Percentiles rank a stretch among this genome's conserved stretches.
Conservation (phyloP, 2,797 vertebrate genomes). For the Discoglossus pictus region DNA sequence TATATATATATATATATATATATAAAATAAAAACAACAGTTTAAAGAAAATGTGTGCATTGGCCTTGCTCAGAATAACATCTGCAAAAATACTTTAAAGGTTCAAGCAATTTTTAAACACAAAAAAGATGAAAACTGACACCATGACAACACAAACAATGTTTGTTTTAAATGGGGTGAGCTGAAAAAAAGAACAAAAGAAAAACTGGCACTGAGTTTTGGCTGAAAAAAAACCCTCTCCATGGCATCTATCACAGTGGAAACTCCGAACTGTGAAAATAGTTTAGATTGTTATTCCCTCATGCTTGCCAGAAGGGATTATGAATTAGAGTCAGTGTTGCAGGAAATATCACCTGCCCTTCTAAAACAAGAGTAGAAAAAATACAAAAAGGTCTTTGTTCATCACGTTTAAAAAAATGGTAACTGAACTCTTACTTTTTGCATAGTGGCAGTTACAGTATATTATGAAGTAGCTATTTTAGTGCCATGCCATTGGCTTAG, state of each 20-base stretch:
- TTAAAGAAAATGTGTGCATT: too few relatives aligned
- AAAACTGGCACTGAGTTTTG: constrained; percentile 49
- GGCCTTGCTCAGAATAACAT: too few relatives aligned
- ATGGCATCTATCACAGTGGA: constrained; percentile 45
- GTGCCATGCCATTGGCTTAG: background rate
- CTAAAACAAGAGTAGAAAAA: constrained; percentile 58
- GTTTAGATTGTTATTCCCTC: constrained; percentile 56
- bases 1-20: too few relatives aligned
- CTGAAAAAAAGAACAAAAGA: constrained; percentile 51
- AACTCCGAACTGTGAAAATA: constrained; percentile 51
- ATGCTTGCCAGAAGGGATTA: constrained; percentile 57
- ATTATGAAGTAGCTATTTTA: constrained; percentile 12
- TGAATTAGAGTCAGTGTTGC: constrained; percentile 52
- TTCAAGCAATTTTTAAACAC: constrained; percentile 38
- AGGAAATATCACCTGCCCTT: constrained; percentile 61
- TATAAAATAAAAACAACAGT: too few relatives aligned
- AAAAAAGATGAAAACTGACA: constrained; percentile 55
- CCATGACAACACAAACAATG: constrained; percentile 54
- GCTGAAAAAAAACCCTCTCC: constrained; percentile 48
- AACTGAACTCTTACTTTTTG: background rate
- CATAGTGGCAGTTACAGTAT: constrained; percentile 3
- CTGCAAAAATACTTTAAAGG: too few relatives aligned
- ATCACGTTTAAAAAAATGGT: constrained; percentile 18
- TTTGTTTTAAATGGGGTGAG: constrained; percentile 63
- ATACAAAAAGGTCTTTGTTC: constrained; percentile 52